A percentile compares a stretch with the other conserved stretches of the same genome.
Conservation (phyloP, 2,113 vertebrate species). For the Poecile atricapillus region DNA sequence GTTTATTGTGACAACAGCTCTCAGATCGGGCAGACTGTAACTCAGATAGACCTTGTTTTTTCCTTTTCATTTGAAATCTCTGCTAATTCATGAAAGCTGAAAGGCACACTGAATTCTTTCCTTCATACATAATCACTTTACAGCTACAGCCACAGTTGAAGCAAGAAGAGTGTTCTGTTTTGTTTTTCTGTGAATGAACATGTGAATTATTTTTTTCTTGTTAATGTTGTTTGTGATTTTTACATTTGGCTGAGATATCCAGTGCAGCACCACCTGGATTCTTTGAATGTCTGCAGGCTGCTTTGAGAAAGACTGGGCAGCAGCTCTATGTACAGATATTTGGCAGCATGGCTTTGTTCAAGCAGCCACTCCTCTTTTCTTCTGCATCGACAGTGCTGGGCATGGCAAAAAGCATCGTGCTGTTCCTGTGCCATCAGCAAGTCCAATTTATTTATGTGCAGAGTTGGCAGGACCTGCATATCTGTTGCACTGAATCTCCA, state of each 20-base stretch:
- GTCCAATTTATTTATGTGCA: not conserved
- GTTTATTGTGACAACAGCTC: conserved; percentile 18
- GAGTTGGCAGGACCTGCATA: not conserved
- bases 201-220: not conserved
- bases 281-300: not conserved
- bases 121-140: conserved; percentile 47
- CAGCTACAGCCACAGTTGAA: not conserved
- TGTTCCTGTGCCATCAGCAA: not conserved
- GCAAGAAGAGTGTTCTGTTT: not conserved
- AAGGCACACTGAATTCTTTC: conserved; percentile 52
- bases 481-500: not conserved
- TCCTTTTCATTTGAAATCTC: conserved; percentile 24
- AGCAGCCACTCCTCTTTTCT: conserved; percentile 17
- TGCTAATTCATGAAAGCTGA: conserved; percentile 56
- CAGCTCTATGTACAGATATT: not conserved
- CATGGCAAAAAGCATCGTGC: not conserved
- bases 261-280: conserved; percentile 2
- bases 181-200: not conserved
- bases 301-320: not conserved
- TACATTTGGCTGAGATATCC: not conserved
- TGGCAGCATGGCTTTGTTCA: not conserved
- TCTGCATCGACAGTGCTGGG: not conserved
- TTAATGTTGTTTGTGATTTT: not conserved
- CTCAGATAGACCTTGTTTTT: conserved; percentile 5
- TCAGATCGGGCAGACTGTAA: not conserved